A percentile compares a stretch with the other conserved stretches of the same genome.
Evolutionary conservation across 2,113 vertebrate species (phyloP).

Genomic region (Opisthocomus hoazin): DNA sequence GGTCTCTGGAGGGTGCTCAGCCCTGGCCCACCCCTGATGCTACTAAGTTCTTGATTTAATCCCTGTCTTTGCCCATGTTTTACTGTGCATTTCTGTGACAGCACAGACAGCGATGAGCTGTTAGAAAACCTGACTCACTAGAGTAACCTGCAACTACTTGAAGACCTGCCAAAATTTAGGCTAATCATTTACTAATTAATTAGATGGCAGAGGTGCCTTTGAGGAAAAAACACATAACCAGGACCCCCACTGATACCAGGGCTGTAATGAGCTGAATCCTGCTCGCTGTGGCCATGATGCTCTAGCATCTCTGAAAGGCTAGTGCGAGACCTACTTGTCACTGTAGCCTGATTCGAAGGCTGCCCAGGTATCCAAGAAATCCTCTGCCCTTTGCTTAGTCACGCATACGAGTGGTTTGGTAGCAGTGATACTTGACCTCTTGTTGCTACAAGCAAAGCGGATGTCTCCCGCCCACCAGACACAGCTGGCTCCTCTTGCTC

Average conservation of each 20-base stretch:
- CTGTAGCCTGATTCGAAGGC: accelerated
- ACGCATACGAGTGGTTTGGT: accelerated
- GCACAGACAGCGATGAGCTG: neutral
- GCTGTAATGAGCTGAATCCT: neutral
- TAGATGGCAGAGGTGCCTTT: neutral
- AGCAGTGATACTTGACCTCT: neutral
- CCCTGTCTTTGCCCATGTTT: neutral
- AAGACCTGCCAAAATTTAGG: neutral
- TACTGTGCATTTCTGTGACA: neutral
- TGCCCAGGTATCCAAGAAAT: neutral
- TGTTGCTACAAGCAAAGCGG: neutral
- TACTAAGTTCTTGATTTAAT: neutral
- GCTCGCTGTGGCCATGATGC: neutral
- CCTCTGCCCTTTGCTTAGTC: neutral
- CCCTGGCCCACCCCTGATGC: neutral
- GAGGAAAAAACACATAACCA: neutral
- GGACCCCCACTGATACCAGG: neutral
- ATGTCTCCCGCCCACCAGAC: neutral
- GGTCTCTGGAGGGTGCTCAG: neutral
- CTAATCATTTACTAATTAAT: neutral
- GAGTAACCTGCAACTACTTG: neutral
- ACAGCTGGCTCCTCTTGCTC: neutral
- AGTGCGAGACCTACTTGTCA: neutral
- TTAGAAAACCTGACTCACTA: neutral
- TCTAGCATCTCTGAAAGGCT: neutral